A percentile compares a stretch with the other conserved stretches of the same genome.
Conservation (phyloP, 2,888 invertebrate genomes). For the Leptopilina drosophilae region DNA sequence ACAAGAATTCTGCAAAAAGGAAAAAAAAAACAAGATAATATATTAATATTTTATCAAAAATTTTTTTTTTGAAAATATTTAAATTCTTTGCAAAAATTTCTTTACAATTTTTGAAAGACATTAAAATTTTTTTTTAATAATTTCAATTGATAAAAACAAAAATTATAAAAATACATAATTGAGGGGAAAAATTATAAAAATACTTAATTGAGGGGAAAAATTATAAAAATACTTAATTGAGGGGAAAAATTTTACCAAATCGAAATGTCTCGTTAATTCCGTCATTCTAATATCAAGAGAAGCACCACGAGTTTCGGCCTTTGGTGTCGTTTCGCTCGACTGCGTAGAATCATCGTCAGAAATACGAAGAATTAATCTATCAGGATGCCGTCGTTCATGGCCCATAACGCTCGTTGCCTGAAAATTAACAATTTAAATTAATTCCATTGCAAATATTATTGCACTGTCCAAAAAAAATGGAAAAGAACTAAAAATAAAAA, state of each 20-base stretch:
- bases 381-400: constrained; percentile 82
- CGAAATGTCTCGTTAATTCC: constrained; percentile 87
- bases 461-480: too few species aligned
- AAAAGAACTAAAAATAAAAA: too few species aligned
- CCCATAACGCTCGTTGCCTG: constrained; percentile 93
- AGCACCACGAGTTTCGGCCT: constrained; percentile 84
- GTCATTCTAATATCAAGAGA: constrained; percentile 88
- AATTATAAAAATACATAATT: too few species aligned
- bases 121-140: background rate
- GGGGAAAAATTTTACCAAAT: constrained; percentile 79
- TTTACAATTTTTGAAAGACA: background rate
- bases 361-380: constrained; percentile 81
- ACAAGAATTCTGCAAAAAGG: constrained; percentile 83
- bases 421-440: background rate
- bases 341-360: constrained; percentile 81
- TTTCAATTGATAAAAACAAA: background rate
- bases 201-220: background rate
- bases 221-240: constrained; percentile 43
- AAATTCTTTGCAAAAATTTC: background rate
- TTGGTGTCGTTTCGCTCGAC: constrained; percentile 62
- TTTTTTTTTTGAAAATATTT: too few species aligned
- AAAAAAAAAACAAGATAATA: constrained; percentile 26
- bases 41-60: background rate
- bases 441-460: background rate
- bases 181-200: too few species aligned